Base-by-base conservation (phyloP, 2,113 vertebrate genomes). In the Callospermophilus lateralis region DNA sequence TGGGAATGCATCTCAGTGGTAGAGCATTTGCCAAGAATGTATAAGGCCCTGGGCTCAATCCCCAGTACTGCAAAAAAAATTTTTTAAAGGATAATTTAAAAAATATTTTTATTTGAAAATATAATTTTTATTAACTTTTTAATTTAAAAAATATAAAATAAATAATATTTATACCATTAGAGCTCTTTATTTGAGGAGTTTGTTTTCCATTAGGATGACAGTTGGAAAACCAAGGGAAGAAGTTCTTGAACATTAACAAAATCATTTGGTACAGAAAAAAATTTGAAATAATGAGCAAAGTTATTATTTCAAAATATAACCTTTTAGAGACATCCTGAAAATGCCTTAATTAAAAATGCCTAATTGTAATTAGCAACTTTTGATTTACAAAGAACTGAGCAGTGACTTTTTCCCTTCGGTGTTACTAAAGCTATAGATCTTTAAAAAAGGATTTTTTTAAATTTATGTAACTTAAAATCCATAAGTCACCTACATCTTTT, bases 181-280 rank as follows among this genome's bases (percentile, higher is more conserved):
- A 13, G 48, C 12, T 51, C 48, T 51, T 51, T 13, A 51, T 51
- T 51, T 51, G 48, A 13, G 48, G 48, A 13, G 48, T 51, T 51
- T 51, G 48, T 51, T 51, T 13, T 51, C 48, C 10, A 51, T 51
- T 51, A 13, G 48, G 12, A 11, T 51, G 48, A 51, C 48, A 51
- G 48, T 51, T 51, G 48, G 7, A 58, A 83, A 3, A 26, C 17
- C 8, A 77, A 39, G 11, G 74, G 42, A 24, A 53, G 55, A n/a
- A 63, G 3, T 90, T 80, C 28, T 80, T 94, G 15, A 81, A 88
- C 19, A 85, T 77, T 87, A 79, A 73, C 72, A 73, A 94, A 90
- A 51, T 9, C 55, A 94, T 79, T 74, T 37, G 81, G 17, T 80
- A 32, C n/a, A 83, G 37, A 84, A 92, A 81, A 65, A 81, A 92